A percentile compares a stretch with the other conserved stretches of the same genome.
These are phyloP conservation scores for Dorcus parallelipipedus DNA, from an alignment of 2,888 invertebrate species.

Conservation along the genomic window DNA sequence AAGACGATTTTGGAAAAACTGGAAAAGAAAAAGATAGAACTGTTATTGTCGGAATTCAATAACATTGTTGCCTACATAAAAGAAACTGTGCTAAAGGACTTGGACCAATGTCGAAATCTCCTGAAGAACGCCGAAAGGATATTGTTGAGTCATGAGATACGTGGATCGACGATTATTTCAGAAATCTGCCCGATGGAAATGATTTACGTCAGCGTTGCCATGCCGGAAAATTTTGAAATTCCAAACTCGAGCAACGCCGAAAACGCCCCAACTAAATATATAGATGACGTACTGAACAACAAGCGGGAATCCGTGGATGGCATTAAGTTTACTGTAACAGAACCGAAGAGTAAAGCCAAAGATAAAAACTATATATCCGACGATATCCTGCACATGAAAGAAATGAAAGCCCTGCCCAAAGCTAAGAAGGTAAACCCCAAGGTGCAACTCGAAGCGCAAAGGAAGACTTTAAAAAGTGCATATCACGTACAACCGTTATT, in stretches of 20 bases:
- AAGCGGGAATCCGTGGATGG: conserved; percentile 22
- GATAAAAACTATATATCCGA: conserved; percentile 17
- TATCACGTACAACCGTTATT: conserved; percentile 37
- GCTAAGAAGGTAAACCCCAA: conserved; percentile 21
- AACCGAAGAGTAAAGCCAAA: conserved; percentile 15
- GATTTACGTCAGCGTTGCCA: conserved; percentile 28
- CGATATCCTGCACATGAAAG: conserved; percentile 20
- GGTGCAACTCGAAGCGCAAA: conserved; percentile 24
- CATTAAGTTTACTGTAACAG: conserved; percentile 26
- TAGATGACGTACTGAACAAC: conserved; percentile 34
- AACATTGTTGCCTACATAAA: conserved; percentile 28
- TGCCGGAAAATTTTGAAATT: conserved; percentile 21
- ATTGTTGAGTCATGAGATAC: conserved; percentile 35
- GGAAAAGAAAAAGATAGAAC: conserved; percentile 25
- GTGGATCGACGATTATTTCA: conserved; percentile 33
- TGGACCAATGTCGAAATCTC: conserved; percentile 18
- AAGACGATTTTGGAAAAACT: conserved; percentile 16
- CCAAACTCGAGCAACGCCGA: conserved; percentile 20
- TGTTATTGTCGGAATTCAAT: conserved; percentile 28
- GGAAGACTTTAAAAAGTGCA: conserved; percentile 33
- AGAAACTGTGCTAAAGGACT: conserved; percentile 25
- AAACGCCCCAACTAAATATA: conserved; percentile 23
- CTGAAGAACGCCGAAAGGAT: conserved; percentile 32
- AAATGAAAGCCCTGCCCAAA: conserved; percentile 19
- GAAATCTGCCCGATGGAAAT: conserved; percentile 29